Percentiles rank a stretch among this genome's conserved stretches.
Evolutionary conservation across 2,797 vertebrate species (phyloP).

Genomic region (Spatula versicolor): DNA sequence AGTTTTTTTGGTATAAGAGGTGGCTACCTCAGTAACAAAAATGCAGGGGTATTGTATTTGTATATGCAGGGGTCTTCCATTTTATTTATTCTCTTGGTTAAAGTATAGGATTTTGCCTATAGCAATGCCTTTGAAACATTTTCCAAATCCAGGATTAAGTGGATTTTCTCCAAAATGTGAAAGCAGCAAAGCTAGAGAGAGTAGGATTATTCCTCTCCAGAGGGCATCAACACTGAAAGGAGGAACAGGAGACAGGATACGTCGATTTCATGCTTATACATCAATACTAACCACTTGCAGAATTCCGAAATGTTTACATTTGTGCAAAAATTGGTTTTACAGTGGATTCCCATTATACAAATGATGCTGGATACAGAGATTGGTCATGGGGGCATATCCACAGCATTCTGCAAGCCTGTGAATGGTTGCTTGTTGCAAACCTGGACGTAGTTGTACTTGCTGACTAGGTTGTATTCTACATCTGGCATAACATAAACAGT

Average conservation of each 20-base stretch:
- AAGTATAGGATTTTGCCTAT: background rate
- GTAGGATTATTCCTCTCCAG: background rate
- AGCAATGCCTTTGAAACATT: background rate
- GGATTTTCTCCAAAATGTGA: background rate
- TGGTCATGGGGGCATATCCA: background rate
- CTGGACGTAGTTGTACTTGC: background rate
- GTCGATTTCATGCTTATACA: background rate
- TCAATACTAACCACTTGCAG: background rate
- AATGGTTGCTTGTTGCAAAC: background rate
- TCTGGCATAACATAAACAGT: background rate
- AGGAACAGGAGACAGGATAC: background rate
- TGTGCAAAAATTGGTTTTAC: background rate
- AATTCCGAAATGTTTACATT: background rate
- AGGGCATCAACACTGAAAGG: background rate
- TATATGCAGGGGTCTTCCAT: background rate
- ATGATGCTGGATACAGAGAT: background rate
- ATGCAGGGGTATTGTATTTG: background rate
- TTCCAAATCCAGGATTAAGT: background rate
- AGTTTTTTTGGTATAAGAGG: background rate
- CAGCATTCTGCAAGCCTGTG: background rate
- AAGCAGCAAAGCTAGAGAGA: background rate
- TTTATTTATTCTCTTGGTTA: background rate
- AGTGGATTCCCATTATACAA: background rate
- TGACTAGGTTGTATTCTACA: background rate
- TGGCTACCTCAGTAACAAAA: background rate